These are phyloP conservation scores for Drosophila tripunctata DNA, from an alignment of 2,888 invertebrate genomes.

Conservation along the genomic window DNA sequence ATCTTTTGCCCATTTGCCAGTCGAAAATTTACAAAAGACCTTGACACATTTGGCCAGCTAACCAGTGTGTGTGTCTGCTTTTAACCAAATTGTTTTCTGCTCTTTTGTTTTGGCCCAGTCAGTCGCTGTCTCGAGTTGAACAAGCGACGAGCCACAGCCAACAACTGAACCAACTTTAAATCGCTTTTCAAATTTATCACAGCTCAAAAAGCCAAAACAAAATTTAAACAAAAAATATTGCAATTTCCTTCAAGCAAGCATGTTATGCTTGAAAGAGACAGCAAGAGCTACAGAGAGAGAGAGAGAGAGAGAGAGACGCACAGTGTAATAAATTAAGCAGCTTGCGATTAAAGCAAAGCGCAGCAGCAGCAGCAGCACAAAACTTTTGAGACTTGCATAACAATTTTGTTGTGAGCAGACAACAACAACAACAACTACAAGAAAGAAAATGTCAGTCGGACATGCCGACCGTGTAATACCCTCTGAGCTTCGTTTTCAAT, in stretches of 20 bases:
- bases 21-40: conserved; percentile 69
- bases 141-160: conserved; percentile 16
- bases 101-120: conserved; percentile 38
- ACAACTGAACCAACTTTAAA: conserved; percentile 22
- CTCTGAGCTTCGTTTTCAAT: too few species aligned
- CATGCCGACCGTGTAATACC: too few species aligned
- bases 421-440: conserved; percentile 27
- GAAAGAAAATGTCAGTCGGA: too few species aligned
- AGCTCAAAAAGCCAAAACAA: conserved; percentile 29
- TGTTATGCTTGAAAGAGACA: not conserved
- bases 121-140: conserved; percentile 29
- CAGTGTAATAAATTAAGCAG: conserved; percentile 63
- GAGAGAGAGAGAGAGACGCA: conserved; percentile 10
- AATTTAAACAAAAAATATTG: conserved; percentile 40
- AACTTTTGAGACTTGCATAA: conserved; percentile 67
- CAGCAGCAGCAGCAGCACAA: conserved; percentile 37
- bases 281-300: conserved; percentile 6
- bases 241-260: conserved; percentile 55
- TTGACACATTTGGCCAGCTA: conserved; percentile 72
- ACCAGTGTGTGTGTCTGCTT: conserved; percentile 44
- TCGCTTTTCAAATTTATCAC: conserved; percentile 50
- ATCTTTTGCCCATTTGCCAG: conserved; percentile 65
- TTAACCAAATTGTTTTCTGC: conserved; percentile 41
- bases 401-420: conserved; percentile 54
- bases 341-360: conserved; percentile 40